phyloP scores from a whole-genome alignment of 2,888 invertebrate genomes.

The Drosophila seclusa region DNA sequence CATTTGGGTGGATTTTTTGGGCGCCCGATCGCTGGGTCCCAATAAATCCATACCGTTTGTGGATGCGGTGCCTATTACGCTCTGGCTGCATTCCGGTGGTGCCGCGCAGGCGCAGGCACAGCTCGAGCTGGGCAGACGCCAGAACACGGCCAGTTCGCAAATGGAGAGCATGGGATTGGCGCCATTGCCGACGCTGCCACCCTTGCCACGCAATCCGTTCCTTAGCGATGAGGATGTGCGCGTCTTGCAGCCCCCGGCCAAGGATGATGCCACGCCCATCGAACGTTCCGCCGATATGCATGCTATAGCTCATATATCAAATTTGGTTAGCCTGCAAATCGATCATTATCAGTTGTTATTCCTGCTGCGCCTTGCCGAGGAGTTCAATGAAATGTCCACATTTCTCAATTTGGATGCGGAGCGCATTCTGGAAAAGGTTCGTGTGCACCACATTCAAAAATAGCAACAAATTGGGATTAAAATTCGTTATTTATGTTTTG shows the following conservation, averaged over 20 bases:
- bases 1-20: slow-evolving; percentile 96
- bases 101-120: slow-evolving; percentile 77
- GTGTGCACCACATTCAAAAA: not conserved
- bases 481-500: not conserved
- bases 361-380: slow-evolving; percentile 92
- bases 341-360: slow-evolving; percentile 98
- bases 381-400: slow-evolving; percentile 91
- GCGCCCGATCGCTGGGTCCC: slow-evolving; percentile 91
- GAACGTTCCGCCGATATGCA: slow-evolving; percentile 89
- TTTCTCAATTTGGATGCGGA: slow-evolving; percentile 92
- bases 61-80: slow-evolving; percentile 93
- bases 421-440: slow-evolving; percentile 87
- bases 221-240: slow-evolving; percentile 80
- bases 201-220: slow-evolving; percentile 81
- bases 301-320: slow-evolving; percentile 92
- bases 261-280: slow-evolving; percentile 85
- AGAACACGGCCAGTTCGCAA: slow-evolving; percentile 54
- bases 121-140: slow-evolving; percentile 56
- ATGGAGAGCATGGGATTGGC: slow-evolving; percentile 70
- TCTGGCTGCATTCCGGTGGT: slow-evolving; percentile 89
- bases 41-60: slow-evolving; percentile 91
- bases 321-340: slow-evolving; percentile 94
- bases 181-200: slow-evolving; percentile 61
- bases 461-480: not conserved
- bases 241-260: slow-evolving; percentile 38